A percentile compares a stretch with the other conserved stretches of the same genome.
Evolutionary conservation across 2,797 vertebrate species (phyloP).

Genomic region (Prionace glauca): DNA sequence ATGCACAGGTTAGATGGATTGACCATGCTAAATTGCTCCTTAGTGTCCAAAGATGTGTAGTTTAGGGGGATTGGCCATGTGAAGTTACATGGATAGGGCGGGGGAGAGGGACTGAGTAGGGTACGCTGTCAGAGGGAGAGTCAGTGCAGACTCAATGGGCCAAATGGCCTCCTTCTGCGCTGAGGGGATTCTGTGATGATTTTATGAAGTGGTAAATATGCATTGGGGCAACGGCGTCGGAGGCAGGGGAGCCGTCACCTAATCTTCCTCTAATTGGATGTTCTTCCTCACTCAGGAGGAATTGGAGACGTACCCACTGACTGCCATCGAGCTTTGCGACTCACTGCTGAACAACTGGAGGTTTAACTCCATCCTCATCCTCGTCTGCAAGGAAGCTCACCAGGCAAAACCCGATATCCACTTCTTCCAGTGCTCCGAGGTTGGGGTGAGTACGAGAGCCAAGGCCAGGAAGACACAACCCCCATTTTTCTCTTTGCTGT

Average conservation of each 20-base stretch:
- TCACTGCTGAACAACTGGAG: conserved; percentile 54
- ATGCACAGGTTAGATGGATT: too few relatives aligned
- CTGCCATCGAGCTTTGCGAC: conserved; percentile 65
- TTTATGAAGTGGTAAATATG: too few relatives aligned
- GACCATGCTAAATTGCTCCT: too few relatives aligned
- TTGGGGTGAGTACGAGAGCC: conserved; percentile 43
- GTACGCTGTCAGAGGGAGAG: too few relatives aligned
- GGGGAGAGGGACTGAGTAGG: too few relatives aligned
- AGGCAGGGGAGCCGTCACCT: neutral
- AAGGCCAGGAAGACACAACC: neutral
- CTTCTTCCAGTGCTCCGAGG: conserved; percentile 69
- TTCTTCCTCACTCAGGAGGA: conserved; percentile 59
- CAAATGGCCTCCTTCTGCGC: too few relatives aligned
- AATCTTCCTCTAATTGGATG: neutral
- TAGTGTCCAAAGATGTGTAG: too few relatives aligned
- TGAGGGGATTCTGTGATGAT: too few relatives aligned
- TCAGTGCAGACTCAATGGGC: too few relatives aligned
- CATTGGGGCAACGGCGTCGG: too few relatives aligned
- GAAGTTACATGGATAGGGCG: too few relatives aligned
- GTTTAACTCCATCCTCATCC: conserved; percentile 61
- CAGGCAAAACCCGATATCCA: conserved; percentile 67
- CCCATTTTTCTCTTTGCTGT: accelerated
- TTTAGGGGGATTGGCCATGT: too few relatives aligned
- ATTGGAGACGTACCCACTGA: conserved; percentile 62
- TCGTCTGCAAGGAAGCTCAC: conserved; percentile 63